These are phyloP conservation scores for Chamaea fasciata DNA, from an alignment of 2,113 vertebrate species.

Conservation along the genomic window DNA sequence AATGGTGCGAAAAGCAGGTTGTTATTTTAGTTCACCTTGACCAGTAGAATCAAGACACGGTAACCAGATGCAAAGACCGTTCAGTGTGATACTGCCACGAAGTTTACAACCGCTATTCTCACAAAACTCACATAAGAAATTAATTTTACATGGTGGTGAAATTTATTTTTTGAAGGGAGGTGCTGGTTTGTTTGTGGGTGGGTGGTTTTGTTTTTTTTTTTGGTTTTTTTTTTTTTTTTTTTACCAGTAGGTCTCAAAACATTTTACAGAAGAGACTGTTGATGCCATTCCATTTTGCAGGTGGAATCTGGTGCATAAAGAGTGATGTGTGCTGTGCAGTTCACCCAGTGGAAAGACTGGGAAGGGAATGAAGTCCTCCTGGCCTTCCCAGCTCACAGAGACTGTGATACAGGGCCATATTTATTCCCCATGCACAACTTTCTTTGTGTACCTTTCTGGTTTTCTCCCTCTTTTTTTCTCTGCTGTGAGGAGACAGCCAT, in stretches of 20 bases:
- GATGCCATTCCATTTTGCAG: background rate
- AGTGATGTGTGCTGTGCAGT: background rate
- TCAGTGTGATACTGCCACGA: background rate
- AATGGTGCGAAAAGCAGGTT: background rate
- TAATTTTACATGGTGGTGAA: background rate
- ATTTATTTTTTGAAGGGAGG: accelerated
- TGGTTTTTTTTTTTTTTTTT: background rate
- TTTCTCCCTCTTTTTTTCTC: background rate
- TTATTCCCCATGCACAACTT: background rate
- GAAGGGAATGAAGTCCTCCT: background rate
- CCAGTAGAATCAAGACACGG: accelerated
- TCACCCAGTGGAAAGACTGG: background rate
- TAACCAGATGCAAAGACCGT: background rate
- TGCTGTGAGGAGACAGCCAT: background rate
- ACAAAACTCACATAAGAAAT: background rate
- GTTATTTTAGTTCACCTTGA: background rate
- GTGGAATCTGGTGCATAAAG: background rate
- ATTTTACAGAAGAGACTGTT: background rate
- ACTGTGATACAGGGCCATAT: background rate
- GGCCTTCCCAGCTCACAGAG: background rate
- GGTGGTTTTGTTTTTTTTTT: no score
- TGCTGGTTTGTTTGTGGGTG: background rate
- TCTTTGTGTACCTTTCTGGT: background rate
- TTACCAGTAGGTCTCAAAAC: background rate
- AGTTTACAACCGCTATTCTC: background rate